Evolutionary conservation across 2,888 invertebrate species (phyloP).

Genomic region (Chrysodeixis includens): DNA sequence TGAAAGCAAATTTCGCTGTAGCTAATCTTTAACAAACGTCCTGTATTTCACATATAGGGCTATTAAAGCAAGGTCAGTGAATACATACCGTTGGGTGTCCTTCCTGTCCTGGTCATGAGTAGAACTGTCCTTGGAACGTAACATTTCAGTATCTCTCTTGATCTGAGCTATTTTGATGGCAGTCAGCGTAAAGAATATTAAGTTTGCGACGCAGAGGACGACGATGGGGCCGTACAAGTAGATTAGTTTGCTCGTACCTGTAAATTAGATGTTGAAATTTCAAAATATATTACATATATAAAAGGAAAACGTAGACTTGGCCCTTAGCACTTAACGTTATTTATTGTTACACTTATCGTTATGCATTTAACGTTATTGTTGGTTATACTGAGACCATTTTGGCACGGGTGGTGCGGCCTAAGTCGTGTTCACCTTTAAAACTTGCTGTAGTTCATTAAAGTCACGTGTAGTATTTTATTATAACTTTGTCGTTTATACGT

Average conservation of each 20-base stretch:
- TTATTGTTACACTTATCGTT: too few relatives aligned
- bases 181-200: conserved; percentile 79
- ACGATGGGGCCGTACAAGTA: conserved; percentile 82
- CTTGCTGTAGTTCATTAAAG: too few relatives aligned
- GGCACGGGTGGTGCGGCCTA: too few relatives aligned
- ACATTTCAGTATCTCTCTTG: conserved; percentile 76
- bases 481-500: too few relatives aligned
- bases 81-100: conserved; percentile 77
- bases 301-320: not conserved
- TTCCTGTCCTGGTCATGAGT: conserved; percentile 76
- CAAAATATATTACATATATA: not conserved
- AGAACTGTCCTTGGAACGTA: conserved; percentile 79
- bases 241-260: conserved; percentile 76
- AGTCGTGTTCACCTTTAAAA: too few relatives aligned
- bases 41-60: too few relatives aligned
- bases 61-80: not conserved
- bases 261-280: conserved; percentile 41
- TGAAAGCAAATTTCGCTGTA: not conserved
- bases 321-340: not conserved
- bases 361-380: too few relatives aligned
- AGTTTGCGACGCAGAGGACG: conserved; percentile 76
- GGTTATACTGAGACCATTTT: too few relatives aligned
- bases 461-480: too few relatives aligned
- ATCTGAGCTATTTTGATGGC: conserved; percentile 79
- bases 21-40: too few relatives aligned